Evolutionary conservation across 2,888 invertebrate genomes (phyloP).

Genomic region (Argyresthia albistria): DNA sequence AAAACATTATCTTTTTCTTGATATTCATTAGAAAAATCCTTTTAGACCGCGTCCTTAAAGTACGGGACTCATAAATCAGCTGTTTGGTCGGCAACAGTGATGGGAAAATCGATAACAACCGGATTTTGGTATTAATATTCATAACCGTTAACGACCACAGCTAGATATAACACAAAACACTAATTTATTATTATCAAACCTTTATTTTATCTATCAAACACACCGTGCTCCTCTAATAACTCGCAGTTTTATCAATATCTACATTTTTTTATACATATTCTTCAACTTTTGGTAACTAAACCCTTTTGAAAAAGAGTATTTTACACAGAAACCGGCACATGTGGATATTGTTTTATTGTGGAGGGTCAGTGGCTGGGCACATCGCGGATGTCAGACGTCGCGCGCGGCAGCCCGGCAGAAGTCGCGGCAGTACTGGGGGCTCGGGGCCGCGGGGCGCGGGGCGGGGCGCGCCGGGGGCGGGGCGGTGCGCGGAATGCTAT

Average conservation of each 20-base stretch:
- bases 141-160: too few relatives aligned
- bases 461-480: slow-evolving; percentile 26
- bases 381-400: slow-evolving; percentile 5
- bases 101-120: slow-evolving; percentile 55
- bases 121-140: slow-evolving; percentile 14
- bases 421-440: slow-evolving; percentile 16
- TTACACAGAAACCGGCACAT: slow-evolving; percentile 18
- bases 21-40: background rate
- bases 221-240: background rate
- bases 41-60: slow-evolving; percentile 13
- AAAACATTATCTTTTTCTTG: background rate
- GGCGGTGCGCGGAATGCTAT: slow-evolving; percentile 60
- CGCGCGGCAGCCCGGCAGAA: slow-evolving; percentile 52
- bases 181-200: slow-evolving; percentile 30
- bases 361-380: slow-evolving; percentile 9
- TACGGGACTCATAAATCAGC: slow-evolving; percentile 56
- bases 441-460: slow-evolving; percentile 15
- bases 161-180: slow-evolving; percentile 37
- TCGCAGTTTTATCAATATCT: background rate
- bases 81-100: slow-evolving; percentile 42
- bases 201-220: slow-evolving; percentile 3
- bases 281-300: slow-evolving; percentile 19
- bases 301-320: too few relatives aligned
- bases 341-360: slow-evolving; percentile 35
- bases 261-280: too few relatives aligned